Evolutionary conservation across 2,113 vertebrate species (phyloP).

Genomic region (Ameiurus melas): DNA sequence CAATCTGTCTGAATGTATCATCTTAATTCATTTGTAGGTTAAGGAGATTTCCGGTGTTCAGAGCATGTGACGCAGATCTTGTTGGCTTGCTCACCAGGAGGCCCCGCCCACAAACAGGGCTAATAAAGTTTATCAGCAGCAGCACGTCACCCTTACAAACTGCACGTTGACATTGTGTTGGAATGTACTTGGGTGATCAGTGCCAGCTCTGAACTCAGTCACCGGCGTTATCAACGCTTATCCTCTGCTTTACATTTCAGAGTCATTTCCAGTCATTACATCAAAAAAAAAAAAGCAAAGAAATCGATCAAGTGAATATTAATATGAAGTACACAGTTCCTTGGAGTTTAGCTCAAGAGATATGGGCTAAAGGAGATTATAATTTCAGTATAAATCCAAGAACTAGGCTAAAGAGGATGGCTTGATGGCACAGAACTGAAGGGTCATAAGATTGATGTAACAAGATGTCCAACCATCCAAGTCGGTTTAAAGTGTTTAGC

Average conservation of each 20-base stretch:
- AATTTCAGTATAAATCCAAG: neutral
- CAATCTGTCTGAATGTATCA: neutral
- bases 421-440: too few relatives aligned
- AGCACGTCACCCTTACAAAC: conserved; percentile 65
- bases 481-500: too few relatives aligned
- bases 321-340: neutral
- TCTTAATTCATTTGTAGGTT: conserved; percentile 67
- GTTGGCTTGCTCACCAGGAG: conserved; percentile 35
- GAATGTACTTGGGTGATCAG: conserved; percentile 53
- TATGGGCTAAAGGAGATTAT: neutral
- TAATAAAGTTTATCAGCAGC: conserved; percentile 69
- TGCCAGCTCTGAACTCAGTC: neutral
- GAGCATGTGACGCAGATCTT: conserved; percentile 71
- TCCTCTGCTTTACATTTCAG: neutral
- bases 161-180: conserved; percentile 58
- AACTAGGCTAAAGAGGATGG: neutral
- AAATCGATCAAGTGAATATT: neutral
- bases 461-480: too few relatives aligned
- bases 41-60: conserved; percentile 73
- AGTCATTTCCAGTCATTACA: neutral
- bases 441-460: too few relatives aligned
- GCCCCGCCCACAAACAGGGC: conserved; percentile 64
- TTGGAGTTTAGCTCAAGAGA: neutral
- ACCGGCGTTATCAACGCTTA: neutral
- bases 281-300: neutral